These are phyloP conservation scores for Pipistrellus pipistrellus DNA, from an alignment of 2,797 vertebrate genomes.

Conservation along the genomic window DNA sequence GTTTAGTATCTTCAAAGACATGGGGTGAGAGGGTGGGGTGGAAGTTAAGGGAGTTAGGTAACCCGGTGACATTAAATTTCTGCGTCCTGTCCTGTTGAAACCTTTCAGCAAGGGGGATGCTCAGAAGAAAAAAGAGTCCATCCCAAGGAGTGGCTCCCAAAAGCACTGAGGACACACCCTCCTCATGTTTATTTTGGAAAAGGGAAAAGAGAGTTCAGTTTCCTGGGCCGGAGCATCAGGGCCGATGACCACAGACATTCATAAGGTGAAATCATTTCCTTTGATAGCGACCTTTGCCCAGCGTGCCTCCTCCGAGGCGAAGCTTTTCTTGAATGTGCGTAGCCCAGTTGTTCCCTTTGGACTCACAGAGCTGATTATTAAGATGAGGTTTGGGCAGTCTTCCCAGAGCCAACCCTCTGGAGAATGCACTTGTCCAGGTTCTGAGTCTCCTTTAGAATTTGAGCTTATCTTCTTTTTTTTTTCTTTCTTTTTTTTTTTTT, in stretches of 20 bases:
- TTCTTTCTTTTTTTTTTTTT: background rate
- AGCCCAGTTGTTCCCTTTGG: background rate
- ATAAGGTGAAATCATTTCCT: conserved; percentile 39
- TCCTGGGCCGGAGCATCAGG: background rate
- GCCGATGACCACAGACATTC: background rate
- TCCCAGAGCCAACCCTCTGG: background rate
- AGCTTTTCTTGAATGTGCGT: background rate
- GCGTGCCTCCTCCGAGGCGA: background rate
- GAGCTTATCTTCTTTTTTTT: background rate
- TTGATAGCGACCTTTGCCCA: background rate
- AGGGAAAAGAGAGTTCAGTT: background rate
- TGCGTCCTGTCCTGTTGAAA: background rate
- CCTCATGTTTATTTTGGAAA: background rate
- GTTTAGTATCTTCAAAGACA: background rate
- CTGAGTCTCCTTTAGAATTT: background rate
- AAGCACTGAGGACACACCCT: background rate
- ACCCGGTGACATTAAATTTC: background rate
- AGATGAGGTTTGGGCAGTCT: background rate
- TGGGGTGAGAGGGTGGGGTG: background rate
- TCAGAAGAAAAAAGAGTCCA: background rate
- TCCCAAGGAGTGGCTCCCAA: background rate
- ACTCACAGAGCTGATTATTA: background rate
- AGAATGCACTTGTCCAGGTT: background rate
- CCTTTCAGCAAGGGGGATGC: background rate
- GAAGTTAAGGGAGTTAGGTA: background rate